A percentile compares a stretch with the other conserved stretches of the same genome.
Conservation (phyloP, 2,797 vertebrate genomes). For the Carcharodon carcharias region DNA sequence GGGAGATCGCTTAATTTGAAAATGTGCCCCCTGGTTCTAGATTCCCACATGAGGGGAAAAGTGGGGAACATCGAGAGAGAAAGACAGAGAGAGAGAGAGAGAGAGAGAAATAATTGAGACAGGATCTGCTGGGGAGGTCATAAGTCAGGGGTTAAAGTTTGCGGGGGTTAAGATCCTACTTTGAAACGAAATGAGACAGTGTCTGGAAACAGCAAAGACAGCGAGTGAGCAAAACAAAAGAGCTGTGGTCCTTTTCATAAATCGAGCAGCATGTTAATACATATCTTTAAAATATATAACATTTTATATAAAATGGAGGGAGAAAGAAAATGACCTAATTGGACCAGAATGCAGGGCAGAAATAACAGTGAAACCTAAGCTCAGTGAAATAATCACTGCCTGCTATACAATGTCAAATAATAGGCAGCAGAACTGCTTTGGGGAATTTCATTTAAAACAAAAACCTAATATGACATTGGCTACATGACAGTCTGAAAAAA, state of each 20-base stretch:
- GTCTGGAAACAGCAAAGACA: background rate
- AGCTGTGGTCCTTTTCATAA: background rate
- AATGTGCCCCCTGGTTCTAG: background rate
- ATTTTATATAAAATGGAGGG: background rate
- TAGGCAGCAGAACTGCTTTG: background rate
- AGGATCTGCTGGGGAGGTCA: background rate
- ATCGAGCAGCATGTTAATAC: background rate
- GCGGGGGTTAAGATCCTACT: background rate
- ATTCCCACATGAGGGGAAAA: background rate
- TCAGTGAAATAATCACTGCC: background rate
- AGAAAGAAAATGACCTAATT: background rate
- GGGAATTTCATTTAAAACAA: constrained; percentile 1
- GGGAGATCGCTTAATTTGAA: no score
- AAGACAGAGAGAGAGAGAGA: background rate
- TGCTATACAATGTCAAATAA: background rate
- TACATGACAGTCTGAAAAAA: background rate
- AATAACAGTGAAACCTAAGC: background rate
- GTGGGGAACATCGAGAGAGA: background rate
- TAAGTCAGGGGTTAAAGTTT: background rate
- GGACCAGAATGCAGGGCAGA: background rate
- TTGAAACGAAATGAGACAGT: background rate
- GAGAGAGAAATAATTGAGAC: background rate
- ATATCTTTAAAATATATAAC: background rate
- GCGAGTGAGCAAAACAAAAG: no score
- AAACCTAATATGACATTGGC: background rate